Evolutionary conservation across 2,797 vertebrate genomes (phyloP).

Genomic region (Orientallactaga sibirica): DNA sequence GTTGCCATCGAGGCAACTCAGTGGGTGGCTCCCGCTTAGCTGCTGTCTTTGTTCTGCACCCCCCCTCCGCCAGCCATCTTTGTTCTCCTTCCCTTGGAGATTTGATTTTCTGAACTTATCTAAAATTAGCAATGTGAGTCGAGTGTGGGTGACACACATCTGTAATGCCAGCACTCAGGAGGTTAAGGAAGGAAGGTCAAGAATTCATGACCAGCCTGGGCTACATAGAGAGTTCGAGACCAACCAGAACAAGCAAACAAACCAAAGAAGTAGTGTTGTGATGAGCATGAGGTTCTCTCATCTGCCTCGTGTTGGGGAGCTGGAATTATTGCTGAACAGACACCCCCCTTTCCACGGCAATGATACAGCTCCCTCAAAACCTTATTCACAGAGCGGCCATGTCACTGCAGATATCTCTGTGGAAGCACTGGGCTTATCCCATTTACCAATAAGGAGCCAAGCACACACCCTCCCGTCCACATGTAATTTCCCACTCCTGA

Average conservation of each 20-base stretch:
- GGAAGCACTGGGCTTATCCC: not conserved
- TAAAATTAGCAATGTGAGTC: not conserved
- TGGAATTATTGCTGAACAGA: constrained; percentile 78
- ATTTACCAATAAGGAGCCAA: not conserved
- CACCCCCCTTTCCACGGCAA: constrained; percentile 58
- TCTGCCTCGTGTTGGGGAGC: constrained; percentile 5
- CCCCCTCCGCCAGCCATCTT: not conserved
- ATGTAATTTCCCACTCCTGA: not conserved
- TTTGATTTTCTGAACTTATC: constrained; percentile 41
- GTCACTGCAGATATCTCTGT: not conserved
- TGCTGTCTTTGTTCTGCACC: too few species aligned
- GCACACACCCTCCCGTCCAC: not conserved
- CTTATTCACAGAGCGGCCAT: constrained; percentile 73
- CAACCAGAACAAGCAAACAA: not conserved
- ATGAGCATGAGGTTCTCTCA: constrained; percentile 16
- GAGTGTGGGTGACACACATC: not conserved
- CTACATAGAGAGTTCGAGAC: too few species aligned
- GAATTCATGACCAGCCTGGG: too few species aligned
- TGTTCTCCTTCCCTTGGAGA: constrained; percentile 19
- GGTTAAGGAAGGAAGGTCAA: too few species aligned
- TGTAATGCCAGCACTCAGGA: too few species aligned
- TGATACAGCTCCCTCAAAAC: constrained; percentile 59
- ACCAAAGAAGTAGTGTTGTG: too few species aligned
- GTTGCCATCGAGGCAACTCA: not conserved
- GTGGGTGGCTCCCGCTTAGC: too few species aligned